phyloP scores from a whole-genome alignment of 2,113 vertebrate species.

The Drymodes brunneopygia region DNA sequence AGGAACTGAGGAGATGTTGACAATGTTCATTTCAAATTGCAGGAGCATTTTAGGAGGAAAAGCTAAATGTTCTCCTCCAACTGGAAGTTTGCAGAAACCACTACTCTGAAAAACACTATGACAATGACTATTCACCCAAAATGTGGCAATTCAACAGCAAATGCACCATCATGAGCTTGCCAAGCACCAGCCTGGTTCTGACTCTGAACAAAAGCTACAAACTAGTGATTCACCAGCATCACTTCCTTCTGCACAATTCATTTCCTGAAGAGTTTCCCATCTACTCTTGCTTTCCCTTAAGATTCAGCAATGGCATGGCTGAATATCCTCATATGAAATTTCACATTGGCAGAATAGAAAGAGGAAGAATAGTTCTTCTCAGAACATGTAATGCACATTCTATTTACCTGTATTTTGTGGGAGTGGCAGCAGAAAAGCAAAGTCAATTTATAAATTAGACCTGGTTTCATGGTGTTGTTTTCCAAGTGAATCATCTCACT shows the following conservation, averaged over 20 bases:
- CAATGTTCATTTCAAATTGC: not conserved
- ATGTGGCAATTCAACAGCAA: not conserved
- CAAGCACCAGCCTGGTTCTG: not conserved
- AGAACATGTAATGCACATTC: not conserved
- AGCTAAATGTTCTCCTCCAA: not conserved
- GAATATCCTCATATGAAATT: not conserved
- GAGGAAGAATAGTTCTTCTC: not conserved
- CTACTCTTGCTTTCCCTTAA: not conserved
- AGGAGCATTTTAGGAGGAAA: not conserved
- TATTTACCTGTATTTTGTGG: not conserved
- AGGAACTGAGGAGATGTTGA: not conserved
- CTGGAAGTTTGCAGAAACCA: not conserved
- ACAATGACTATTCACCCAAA: not conserved
- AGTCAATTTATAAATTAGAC: slow-evolving; percentile 23
- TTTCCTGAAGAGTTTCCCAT: slow-evolving; percentile 39
- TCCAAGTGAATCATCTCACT: slow-evolving; percentile 38
- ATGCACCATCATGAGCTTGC: not conserved
- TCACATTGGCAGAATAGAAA: not conserved
- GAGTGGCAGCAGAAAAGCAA: slow-evolving; percentile 1
- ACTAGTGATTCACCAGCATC: not conserved
- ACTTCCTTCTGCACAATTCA: not conserved
- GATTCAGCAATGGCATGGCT: not conserved
- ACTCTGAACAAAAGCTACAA: not conserved
- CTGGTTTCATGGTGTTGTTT: not conserved
- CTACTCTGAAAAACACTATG: not conserved